Evolutionary conservation across 2,888 invertebrate species (phyloP), one percentile per base, ranked within the genome.

Genomic region (Papilio protenor): DNA sequence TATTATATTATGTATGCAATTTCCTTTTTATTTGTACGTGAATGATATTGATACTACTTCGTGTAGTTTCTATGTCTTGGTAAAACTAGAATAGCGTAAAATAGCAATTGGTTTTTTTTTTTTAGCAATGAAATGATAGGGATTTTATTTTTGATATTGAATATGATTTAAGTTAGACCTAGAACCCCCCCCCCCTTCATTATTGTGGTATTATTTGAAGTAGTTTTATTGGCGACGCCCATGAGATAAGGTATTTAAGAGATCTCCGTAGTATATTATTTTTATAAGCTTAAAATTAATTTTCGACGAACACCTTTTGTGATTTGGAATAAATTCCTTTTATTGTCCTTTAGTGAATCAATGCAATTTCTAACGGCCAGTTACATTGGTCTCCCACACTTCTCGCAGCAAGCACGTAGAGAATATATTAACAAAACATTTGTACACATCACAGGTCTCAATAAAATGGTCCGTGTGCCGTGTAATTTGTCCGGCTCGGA

Each of bases 341-440:
- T 83, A 85, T 85, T 86, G 85, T 85, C 82, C 81, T 81, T 79
- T 75, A 81, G 78, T 82, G 84, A 85, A 84, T 85, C 85, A 81
- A 76, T 82, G 82, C 83, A 83, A 83, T 85, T 83, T 82, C 77
- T 81, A 77, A 71, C 79, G 75, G 33, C 85, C 84, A 84, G 76
- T 75, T 75, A 74, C 47, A 64, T 78, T 81, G 84, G 79, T 75
- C 84, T 80, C 75, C 81, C 79, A 23, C 23, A 73, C 77, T 66
- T 47, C 27, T 33, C 33, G 40, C 33, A 11, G 18, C 16, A 16
- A 2, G 21, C 71, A 45, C 21, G 45, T 40, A 33, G 27, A n/a
- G 71, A 64, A 75, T 71, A 78, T 72, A 78, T 75, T 64, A 78
- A 71, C n/a, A 52, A 21, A 52, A 72, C 27, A 16, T 75, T 64